phyloP scores from a whole-genome alignment of 2,797 vertebrate genomes.

The Acanthornis magna region DNA sequence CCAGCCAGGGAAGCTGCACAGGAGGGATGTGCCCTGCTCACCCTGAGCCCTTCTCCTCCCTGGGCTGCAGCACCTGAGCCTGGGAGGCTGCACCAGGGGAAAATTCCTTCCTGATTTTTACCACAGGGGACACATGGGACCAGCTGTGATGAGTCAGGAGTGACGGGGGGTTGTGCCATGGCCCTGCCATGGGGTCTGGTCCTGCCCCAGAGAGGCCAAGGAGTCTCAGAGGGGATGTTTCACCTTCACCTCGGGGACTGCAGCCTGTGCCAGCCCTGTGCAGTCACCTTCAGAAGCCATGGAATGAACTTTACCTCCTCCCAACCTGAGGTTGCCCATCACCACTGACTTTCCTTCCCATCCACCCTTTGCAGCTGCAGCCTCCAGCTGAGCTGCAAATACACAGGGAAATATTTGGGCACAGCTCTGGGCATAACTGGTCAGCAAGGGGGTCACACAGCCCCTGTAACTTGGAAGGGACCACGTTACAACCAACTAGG shows the following conservation, averaged over 20 bases:
- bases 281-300: not conserved
- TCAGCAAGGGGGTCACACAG: not conserved
- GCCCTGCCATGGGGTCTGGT: not conserved
- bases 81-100: not conserved
- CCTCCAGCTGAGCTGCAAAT: not conserved
- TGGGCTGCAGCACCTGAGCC: fast-evolving
- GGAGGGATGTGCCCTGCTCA: fast-evolving
- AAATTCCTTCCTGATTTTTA: not conserved
- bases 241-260: conserved; percentile 7
- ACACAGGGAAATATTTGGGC: not conserved
- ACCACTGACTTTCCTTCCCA: not conserved
- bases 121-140: not conserved
- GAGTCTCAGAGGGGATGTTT: conserved; percentile 28
- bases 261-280: not conserved
- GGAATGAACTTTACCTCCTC: not conserved
- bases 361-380: not conserved
- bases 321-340: not conserved
- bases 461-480: not conserved
- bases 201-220: not conserved
- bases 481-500: not conserved
- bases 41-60: not conserved
- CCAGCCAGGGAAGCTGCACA: not conserved
- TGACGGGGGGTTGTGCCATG: not conserved
- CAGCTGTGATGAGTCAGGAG: fast-evolving
- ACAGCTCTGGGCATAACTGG: not conserved